Evolutionary conservation across 2,797 vertebrate genomes (phyloP).

Genomic region (Simalia tracyae): DNA sequence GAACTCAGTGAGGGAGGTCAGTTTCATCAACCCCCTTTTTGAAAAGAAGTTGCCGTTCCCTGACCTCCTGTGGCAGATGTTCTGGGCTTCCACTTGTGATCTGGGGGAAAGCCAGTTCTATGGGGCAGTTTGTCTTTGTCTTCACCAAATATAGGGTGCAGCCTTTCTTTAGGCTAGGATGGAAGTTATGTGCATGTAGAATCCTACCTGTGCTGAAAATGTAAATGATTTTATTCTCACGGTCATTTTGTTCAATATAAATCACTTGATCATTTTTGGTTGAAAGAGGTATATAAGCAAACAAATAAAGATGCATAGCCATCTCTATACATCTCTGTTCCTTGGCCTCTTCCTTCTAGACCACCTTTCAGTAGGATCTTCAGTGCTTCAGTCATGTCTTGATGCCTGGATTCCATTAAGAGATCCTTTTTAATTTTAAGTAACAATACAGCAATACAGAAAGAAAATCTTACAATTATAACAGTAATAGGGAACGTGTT

Average conservation of each 20-base stretch:
- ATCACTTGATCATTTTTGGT: neutral
- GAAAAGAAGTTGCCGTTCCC: neutral
- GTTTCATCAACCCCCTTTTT: neutral
- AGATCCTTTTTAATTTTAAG: neutral
- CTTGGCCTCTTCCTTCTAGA: neutral
- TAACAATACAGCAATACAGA: neutral
- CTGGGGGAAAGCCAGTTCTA: neutral
- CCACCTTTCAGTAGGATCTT: neutral
- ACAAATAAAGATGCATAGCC: neutral
- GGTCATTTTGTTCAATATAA: neutral
- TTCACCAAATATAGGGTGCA: neutral
- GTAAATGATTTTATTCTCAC: too few species aligned
- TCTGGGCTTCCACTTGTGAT: neutral
- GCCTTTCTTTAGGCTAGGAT: neutral
- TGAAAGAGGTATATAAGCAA: neutral
- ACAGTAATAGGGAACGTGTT: neutral
- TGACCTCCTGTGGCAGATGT: neutral
- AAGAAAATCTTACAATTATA: too few species aligned
- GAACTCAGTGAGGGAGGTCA: neutral
- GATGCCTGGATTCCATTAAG: neutral
- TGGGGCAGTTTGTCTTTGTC: neutral
- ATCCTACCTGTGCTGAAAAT: neutral
- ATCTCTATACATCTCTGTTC: neutral
- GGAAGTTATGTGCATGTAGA: neutral
- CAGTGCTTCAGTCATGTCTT: too few species aligned